Percentiles rank a stretch among this genome's conserved stretches.
These are phyloP conservation scores for Danio aesculapii DNA, from an alignment of 2,797 vertebrate genomes.

Conservation along the genomic window DNA sequence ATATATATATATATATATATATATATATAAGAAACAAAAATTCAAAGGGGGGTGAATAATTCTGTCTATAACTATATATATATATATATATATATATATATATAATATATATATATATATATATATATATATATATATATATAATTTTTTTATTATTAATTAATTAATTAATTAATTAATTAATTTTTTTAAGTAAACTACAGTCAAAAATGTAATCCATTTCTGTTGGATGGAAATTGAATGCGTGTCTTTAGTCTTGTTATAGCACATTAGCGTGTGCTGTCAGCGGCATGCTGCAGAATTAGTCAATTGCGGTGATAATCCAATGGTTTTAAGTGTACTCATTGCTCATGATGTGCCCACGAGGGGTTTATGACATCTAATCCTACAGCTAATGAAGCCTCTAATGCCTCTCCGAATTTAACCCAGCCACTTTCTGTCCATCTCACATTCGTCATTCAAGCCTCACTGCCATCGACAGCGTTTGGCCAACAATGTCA, in stretches of 20 bases:
- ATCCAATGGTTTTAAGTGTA: slow-evolving; percentile 40
- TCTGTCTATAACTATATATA: too few species aligned
- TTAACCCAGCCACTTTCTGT: slow-evolving; percentile 33
- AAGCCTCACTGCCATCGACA: slow-evolving; percentile 80
- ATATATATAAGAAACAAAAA: too few species aligned
- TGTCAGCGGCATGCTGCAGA: slow-evolving; percentile 9
- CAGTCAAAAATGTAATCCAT: background rate
- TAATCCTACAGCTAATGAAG: slow-evolving; percentile 52
- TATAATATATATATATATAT: too few species aligned
- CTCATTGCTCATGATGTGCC: slow-evolving; percentile 44
- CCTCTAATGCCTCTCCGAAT: slow-evolving; percentile 50
- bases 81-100: too few species aligned
- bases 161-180: too few species aligned
- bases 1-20: too few species aligned
- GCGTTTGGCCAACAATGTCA: slow-evolving; percentile 89
- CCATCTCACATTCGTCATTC: slow-evolving; percentile 55
- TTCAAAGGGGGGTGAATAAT: too few species aligned
- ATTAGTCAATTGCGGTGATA: slow-evolving; percentile 34
- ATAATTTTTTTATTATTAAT: too few species aligned
- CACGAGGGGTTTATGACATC: slow-evolving; percentile 51
- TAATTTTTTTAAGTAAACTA: too few species aligned
- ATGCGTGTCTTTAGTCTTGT: background rate
- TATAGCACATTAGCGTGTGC: slow-evolving; percentile 10
- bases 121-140: too few species aligned
- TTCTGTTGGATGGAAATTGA: background rate